Conservation (phyloP, 2,888 invertebrate genomes). For the Thalpophila matura region DNA sequence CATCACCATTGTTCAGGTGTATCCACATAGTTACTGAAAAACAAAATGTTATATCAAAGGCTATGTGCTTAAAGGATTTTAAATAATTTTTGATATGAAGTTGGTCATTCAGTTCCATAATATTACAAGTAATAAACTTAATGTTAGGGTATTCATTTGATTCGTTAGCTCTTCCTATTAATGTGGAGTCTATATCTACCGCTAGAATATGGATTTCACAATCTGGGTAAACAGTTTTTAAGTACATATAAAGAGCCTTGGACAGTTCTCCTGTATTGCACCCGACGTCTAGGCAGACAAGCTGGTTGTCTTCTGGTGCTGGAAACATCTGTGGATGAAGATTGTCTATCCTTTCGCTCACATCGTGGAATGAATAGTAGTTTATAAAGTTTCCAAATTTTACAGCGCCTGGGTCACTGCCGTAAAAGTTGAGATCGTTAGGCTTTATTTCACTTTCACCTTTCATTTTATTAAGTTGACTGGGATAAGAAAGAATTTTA, state of each 20-base stretch:
- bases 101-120: conserved; percentile 86
- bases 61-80: conserved; percentile 72
- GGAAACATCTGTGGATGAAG: conserved; percentile 86
- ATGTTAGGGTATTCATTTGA: conserved; percentile 85
- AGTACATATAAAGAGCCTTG: conserved; percentile 87
- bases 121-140: conserved; percentile 91
- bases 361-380: conserved; percentile 95
- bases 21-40: conserved; percentile 98
- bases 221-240: conserved; percentile 81
- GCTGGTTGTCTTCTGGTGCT: conserved; percentile 55
- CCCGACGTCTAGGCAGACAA: conserved; percentile 93
- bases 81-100: conserved; percentile 87
- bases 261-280: conserved; percentile 96
- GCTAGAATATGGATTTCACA: conserved; percentile 90
- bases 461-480: conserved; percentile 54
- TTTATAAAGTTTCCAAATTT: conserved; percentile 96
- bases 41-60: conserved; percentile 93
- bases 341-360: conserved; percentile 92
- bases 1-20: conserved; percentile 95
- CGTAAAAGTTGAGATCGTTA: conserved; percentile 83
- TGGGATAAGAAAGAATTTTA: background rate
- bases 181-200: conserved; percentile 93
- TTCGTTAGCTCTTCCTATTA: conserved; percentile 93
- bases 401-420: conserved; percentile 94
- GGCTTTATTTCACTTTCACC: conserved; percentile 51